Conservation (phyloP, 2,888 invertebrate genomes). For the Prosopocoilus inquinatus region DNA sequence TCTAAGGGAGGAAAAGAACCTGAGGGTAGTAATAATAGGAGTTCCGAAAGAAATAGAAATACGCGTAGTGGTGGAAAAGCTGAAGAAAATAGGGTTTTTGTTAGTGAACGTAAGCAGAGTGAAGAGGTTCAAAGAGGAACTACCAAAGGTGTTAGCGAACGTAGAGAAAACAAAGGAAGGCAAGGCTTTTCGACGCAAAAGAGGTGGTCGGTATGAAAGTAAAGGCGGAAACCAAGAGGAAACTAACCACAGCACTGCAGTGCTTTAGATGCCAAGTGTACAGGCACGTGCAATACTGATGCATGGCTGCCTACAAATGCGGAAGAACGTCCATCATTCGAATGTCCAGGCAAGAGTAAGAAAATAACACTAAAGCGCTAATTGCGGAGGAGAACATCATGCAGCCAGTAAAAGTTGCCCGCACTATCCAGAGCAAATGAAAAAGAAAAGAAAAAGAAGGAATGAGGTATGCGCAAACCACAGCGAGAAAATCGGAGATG, state of each 20-base stretch:
- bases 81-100: neutral
- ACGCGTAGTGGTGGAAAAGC: neutral
- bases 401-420: too few relatives aligned
- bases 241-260: neutral
- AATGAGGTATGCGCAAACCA: too few relatives aligned
- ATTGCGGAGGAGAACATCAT: constrained; percentile 1
- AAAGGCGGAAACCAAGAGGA: neutral
- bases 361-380: neutral
- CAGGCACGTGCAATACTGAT: constrained; percentile 2
- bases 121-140: neutral
- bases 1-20: neutral
- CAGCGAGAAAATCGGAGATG: too few relatives aligned
- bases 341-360: neutral
- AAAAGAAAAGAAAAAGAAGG: too few relatives aligned
- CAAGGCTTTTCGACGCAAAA: neutral
- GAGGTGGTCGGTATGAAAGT: neutral
- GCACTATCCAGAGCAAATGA: too few relatives aligned
- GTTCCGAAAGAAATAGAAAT: neutral
- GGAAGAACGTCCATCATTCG: neutral
- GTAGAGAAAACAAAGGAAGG: neutral
- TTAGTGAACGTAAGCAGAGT: neutral
- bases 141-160: neutral
- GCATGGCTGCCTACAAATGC: neutral
- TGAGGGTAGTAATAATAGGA: neutral
- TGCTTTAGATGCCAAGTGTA: constrained; percentile 6